phyloP scores from a whole-genome alignment of 2,113 vertebrate genomes.

The Mormoops blainvillei region DNA sequence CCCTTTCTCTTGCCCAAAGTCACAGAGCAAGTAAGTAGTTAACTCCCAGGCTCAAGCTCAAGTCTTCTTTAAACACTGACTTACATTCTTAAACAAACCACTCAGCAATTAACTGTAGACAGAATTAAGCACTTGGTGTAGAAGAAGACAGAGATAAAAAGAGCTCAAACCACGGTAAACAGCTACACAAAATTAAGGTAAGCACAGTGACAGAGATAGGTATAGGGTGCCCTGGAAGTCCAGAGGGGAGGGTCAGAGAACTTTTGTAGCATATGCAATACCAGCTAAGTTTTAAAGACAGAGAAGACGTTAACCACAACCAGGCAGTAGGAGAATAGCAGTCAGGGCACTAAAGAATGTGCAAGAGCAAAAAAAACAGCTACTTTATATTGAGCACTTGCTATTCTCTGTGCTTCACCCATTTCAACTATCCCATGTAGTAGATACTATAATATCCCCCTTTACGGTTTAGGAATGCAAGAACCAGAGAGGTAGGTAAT shows the following conservation, averaged over 20 bases:
- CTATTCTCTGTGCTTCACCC: background rate
- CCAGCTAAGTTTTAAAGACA: background rate
- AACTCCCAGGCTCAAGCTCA: background rate
- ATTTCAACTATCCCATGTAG: background rate
- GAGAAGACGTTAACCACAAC: background rate
- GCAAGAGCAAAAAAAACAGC: background rate
- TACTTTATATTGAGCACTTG: background rate
- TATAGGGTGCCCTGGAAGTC: background rate
- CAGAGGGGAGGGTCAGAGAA: background rate
- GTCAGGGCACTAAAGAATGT: background rate
- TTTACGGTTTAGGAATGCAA: background rate
- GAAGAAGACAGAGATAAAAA: background rate
- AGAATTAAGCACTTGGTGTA: background rate
- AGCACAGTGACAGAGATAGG: background rate
- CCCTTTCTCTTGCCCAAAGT: constrained; percentile 10
- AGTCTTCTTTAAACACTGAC: constrained; percentile 33
- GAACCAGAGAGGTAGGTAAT: background rate
- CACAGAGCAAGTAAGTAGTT: constrained; percentile 33
- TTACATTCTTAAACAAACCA: constrained; percentile 18
- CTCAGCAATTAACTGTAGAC: background rate
- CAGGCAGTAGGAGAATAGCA: background rate
- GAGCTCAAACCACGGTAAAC: background rate
- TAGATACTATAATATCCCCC: background rate
- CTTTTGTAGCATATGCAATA: background rate
- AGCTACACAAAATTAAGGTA: background rate